These are phyloP conservation scores for Mercenaria mercenaria DNA, from an alignment of 1,140 invertebrate genomes.

Conservation along the genomic window DNA sequence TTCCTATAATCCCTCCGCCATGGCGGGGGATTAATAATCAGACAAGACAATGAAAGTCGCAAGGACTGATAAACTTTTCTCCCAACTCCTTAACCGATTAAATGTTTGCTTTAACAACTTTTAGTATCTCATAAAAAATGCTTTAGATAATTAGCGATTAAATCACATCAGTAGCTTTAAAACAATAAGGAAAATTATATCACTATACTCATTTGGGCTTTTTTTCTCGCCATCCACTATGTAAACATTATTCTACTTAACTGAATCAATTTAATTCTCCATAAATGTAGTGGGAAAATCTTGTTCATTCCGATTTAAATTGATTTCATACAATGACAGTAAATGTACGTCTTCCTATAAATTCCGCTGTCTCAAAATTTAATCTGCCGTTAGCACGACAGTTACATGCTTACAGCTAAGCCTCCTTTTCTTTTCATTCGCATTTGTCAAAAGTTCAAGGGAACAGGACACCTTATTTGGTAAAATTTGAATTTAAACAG, in stretches of 20 bases:
- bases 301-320: constrained; percentile 19
- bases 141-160: too few species aligned
- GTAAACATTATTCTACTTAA: not conserved
- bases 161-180: too few species aligned
- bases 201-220: too few species aligned
- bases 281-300: not conserved
- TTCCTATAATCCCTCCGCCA: too few species aligned
- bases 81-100: too few species aligned
- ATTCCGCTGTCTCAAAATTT: constrained; percentile 5
- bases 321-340: constrained; percentile 26
- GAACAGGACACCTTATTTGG: constrained; percentile 38
- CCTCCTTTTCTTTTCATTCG: constrained; percentile 12
- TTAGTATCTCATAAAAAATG: too few species aligned
- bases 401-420: constrained; percentile 23
- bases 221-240: too few species aligned
- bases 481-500: constrained; percentile 49
- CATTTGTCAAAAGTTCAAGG: constrained; percentile 20
- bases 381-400: not conserved
- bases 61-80: too few species aligned
- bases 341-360: constrained; percentile 33
- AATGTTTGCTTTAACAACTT: too few species aligned
- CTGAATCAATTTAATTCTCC: constrained; percentile 2
- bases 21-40: too few species aligned
- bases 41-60: too few species aligned
- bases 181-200: too few species aligned